These are phyloP conservation scores for Drosophila infuscata DNA, from an alignment of 2,888 invertebrate species.

Conservation along the genomic window DNA sequence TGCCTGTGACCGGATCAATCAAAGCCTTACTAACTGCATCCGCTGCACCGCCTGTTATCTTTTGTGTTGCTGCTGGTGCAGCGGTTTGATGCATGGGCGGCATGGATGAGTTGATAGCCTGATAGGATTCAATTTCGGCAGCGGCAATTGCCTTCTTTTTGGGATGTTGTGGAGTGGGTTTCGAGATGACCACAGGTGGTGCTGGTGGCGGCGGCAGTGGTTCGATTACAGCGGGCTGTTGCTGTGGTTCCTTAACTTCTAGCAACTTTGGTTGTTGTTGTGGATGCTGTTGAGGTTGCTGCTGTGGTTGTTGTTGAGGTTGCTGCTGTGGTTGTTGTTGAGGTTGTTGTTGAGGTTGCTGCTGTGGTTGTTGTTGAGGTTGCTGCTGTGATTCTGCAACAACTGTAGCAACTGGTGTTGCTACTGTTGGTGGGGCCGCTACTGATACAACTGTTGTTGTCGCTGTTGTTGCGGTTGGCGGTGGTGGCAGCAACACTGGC, in stretches of 20 bases:
- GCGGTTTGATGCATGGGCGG: slow-evolving; percentile 81
- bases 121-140: slow-evolving; percentile 82
- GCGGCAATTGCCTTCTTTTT: slow-evolving; percentile 83
- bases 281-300: background rate
- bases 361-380: no score
- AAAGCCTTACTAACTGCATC: slow-evolving; percentile 87
- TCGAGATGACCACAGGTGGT: slow-evolving; percentile 41
- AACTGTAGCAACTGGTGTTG: slow-evolving; percentile 7
- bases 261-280: slow-evolving; percentile 13
- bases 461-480: slow-evolving; percentile 28
- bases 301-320: slow-evolving; percentile 5
- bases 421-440: slow-evolving; percentile 18
- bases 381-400: background rate
- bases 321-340: slow-evolving; percentile 18
- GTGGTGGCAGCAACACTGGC: slow-evolving; percentile 31
- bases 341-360: background rate
- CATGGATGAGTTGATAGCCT: slow-evolving; percentile 74
- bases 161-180: slow-evolving; percentile 80
- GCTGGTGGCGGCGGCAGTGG: slow-evolving; percentile 10
- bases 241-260: slow-evolving; percentile 28
- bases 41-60: slow-evolving; percentile 82
- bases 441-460: slow-evolving; percentile 73
- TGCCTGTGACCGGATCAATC: slow-evolving; percentile 91
- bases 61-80: slow-evolving; percentile 75
- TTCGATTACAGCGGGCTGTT: slow-evolving; percentile 3